Evolutionary conservation across 2,888 invertebrate species (phyloP), one percentile per base, ranked within the genome.

Genomic region (Alloscopus bannaensis): DNA sequence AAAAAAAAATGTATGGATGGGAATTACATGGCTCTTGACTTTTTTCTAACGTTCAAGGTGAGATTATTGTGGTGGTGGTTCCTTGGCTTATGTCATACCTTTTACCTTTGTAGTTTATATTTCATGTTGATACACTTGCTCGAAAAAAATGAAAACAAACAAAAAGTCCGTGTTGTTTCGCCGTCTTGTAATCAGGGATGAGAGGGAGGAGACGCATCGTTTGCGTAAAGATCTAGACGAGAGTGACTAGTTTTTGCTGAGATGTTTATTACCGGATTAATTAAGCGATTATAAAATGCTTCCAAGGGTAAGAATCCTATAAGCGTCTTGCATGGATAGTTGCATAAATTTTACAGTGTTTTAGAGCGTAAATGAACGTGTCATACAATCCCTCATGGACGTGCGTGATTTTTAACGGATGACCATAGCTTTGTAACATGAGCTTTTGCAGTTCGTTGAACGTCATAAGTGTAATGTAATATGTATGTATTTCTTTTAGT

Each of bases 181-280:
- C n/a, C n/a, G n/a, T n/a, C n/a, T n/a, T 22, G 57, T 18, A 69
- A 69, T 69, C 68, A 69, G 42, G 18, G 18, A 4, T 50, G 66
- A 52, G 26, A n/a, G n/a, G 47, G 47, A 13, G 47, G 47, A 47
- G 36, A 36, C 18, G n/a, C n/a, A n/a, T n/a, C n/a, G n/a, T n/a
- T n/a, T n/a, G n/a, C n/a, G n/a, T n/a, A n/a, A n/a, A 47, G 47
- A 13, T 47, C 18, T 13, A n/a, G 13, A 6, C 6, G 13, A 36
- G 13, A 36, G 13, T 36, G 36, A 13, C 6, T 36, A 8, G 6
- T 36, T 13, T 36, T 36, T 13, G 13, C 13, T 24, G 22, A 13
- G 31, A 47, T 52, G 52, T 50, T 52, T 64, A 68, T 68, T 68
- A 18, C 52, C 52, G 68, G 68, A 52, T n/a, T 65, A 68, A 69